Evolutionary conservation across 2,797 vertebrate species (phyloP).

Genomic region (Pachyuromys duprasi): DNA sequence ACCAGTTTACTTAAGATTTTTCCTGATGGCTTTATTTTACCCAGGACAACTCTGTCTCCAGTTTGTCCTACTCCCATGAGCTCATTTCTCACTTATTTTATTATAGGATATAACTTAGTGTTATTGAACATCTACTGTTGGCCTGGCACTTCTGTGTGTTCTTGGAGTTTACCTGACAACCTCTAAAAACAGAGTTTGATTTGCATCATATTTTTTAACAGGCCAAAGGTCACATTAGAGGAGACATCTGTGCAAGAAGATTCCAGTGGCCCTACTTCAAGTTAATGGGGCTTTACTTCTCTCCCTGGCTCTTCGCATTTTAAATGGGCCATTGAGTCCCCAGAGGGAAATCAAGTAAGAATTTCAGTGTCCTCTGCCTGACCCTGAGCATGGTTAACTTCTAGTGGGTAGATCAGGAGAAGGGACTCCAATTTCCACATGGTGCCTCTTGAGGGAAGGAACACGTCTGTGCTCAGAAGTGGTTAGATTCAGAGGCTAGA

Average conservation of each 20-base stretch:
- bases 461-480: background rate
- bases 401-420: background rate
- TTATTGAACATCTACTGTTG: background rate
- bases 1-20: background rate
- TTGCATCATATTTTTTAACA: background rate
- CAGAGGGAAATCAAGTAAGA: conserved; percentile 32
- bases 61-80: background rate
- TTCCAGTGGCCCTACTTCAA: conserved; percentile 23
- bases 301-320: conserved; percentile 46
- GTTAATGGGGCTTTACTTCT: conserved; percentile 43
- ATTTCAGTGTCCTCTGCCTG: conserved; percentile 7
- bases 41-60: background rate
- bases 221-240: background rate
- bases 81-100: background rate
- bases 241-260: background rate
- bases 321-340: conserved; percentile 35
- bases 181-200: background rate
- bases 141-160: background rate
- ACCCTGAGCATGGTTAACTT: conserved; percentile 11
- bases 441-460: background rate
- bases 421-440: background rate
- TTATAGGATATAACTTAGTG: background rate
- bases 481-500: background rate
- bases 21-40: background rate
- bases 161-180: background rate